phyloP scores from a whole-genome alignment of 2,113 vertebrate genomes.

The Elaphurus davidianus region DNA sequence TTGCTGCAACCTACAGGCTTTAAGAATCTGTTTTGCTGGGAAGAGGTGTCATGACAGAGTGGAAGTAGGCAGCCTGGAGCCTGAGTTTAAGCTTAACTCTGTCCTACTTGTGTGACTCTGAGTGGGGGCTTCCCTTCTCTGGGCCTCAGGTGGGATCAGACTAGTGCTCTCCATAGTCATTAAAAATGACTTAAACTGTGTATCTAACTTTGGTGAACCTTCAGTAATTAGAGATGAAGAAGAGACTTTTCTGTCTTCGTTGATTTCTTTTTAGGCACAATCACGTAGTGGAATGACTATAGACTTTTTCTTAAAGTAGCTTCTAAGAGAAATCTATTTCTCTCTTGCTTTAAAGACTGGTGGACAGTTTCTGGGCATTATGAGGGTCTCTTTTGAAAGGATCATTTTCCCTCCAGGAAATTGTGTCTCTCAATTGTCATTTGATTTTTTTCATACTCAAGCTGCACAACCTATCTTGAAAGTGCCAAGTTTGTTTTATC shows the following conservation, averaged over 20 bases:
- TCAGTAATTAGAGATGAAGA: background rate
- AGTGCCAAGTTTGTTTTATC: background rate
- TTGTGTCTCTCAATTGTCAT: background rate
- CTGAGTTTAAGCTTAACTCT: background rate
- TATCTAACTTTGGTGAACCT: background rate
- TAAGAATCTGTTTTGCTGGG: background rate
- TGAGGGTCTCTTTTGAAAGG: background rate
- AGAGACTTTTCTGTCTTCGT: background rate
- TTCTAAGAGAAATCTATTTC: slow-evolving; percentile 37
- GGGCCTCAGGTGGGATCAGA: background rate
- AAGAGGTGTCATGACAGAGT: background rate
- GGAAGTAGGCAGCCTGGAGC: background rate
- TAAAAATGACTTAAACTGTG: background rate
- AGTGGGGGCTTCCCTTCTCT: background rate
- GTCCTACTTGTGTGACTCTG: background rate
- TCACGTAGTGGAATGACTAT: background rate
- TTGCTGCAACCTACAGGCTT: background rate
- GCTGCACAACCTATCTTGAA: slow-evolving; percentile 7
- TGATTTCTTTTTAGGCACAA: slow-evolving; percentile 11
- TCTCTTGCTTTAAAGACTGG: slow-evolving; percentile 16
- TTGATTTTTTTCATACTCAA: background rate
- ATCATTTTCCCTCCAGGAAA: background rate
- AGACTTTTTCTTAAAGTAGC: slow-evolving; percentile 24
- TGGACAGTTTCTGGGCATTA: background rate
- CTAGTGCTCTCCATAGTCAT: background rate